Evolutionary conservation across 2,888 invertebrate species (phyloP), one percentile per base, ranked within the genome.

Genomic region (Scaptomyza parva): DNA sequence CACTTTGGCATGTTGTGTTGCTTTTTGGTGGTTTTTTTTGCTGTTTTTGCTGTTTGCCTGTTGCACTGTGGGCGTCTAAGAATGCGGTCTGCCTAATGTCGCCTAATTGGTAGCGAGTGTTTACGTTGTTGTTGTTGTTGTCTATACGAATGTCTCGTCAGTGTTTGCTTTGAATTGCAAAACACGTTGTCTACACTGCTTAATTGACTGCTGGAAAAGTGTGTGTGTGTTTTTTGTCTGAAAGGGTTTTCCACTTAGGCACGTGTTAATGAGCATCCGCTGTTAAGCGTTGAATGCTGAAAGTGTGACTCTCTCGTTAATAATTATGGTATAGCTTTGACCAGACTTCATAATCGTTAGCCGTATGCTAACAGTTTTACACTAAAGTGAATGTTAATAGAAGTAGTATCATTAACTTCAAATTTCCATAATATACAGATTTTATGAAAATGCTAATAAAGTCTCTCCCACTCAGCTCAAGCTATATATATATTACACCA

Each of bases 71-170:
- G 86, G 85, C 70, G 83, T 54, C 1, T 6, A 43, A 60, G 71
- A 81, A 82, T 86, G 85, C 45, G 72, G 78, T 60, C 78, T 44
- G 62, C 59, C 62, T 63, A 86, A 80, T 75, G 75, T 59, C 47
- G 22, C 62, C 75, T 70, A 80, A 80, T 86, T 68, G 74, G 43
- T 51, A 59, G 53, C 48, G 20, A 39, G 40, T 64, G 55, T 50
- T 12, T 61, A 51, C 55, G n/a, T n/a, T n/a, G n/a, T n/a, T n/a
- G n/a, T n/a, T n/a, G n/a, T 57, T 33, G 26, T 63, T 50, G 44
- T 9, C 33, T 35, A n/a, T 30, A 30, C 8, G 24, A 24, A 9
- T 53, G 67, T 47, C 57, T 39, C 33, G 53, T 50, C 45, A 54
- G 24, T 48, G 40, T 55, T 62, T 58, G 43, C 14, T 17, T 43